These are phyloP conservation scores for Semotilus atromaculatus DNA, from an alignment of 2,797 vertebrate genomes.

Conservation along the genomic window DNA sequence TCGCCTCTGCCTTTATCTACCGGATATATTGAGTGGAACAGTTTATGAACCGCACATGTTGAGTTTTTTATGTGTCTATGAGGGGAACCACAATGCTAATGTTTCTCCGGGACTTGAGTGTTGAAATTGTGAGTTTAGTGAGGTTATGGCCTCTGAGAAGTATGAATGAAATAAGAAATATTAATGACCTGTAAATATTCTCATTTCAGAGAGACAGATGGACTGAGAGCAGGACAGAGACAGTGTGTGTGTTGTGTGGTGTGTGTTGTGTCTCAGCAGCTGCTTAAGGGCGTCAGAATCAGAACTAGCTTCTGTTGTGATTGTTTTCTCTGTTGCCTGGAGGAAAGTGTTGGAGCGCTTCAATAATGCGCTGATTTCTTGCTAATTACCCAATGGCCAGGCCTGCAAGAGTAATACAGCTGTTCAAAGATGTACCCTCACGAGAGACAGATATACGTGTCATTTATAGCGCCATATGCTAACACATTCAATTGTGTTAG, in stretches of 20 bases:
- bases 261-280: conserved; percentile 56
- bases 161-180: neutral
- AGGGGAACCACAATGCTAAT: neutral
- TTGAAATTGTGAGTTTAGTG: too few species aligned
- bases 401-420: neutral
- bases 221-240: conserved; percentile 4
- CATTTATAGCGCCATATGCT: neutral
- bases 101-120: too few species aligned
- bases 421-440: neutral
- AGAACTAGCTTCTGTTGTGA: conserved; percentile 42
- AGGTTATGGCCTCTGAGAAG: neutral
- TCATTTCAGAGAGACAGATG: conserved; percentile 23
- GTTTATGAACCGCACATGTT: neutral
- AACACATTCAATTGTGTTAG: neutral
- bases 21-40: neutral
- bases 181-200: neutral
- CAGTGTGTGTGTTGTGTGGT: conserved; percentile 28
- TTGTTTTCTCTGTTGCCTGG: conserved; percentile 45
- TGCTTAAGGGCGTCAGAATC: conserved; percentile 48
- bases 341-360: conserved; percentile 42
- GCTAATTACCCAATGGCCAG: neutral
- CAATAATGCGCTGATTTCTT: conserved; percentile 33
- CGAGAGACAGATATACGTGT: neutral
- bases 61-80: neutral
- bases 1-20: neutral